Evolutionary conservation across 2,113 vertebrate genomes (phyloP).

Genomic region (Phycodurus eques): DNA sequence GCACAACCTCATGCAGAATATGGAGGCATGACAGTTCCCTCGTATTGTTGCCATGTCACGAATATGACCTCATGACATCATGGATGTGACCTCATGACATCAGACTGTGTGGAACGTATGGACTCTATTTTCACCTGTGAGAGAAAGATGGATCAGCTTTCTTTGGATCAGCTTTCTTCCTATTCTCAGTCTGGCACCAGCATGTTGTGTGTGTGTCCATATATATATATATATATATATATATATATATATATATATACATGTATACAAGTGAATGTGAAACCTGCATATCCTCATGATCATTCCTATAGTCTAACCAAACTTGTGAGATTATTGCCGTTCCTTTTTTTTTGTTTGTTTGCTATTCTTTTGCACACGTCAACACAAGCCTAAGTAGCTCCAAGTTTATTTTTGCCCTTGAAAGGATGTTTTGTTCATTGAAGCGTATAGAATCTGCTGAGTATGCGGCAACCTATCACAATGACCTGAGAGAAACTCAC

Average conservation of each 20-base stretch:
- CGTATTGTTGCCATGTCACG: slow-evolving; percentile 1
- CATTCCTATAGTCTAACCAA: too few species aligned
- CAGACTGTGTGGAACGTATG: slow-evolving; percentile 12
- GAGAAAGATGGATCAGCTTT: slow-evolving; percentile 37
- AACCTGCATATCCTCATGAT: background rate
- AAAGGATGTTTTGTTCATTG: too few species aligned
- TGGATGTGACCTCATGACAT: slow-evolving; percentile 1
- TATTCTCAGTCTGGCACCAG: slow-evolving; percentile 25
- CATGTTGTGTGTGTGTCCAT: slow-evolving; percentile 13
- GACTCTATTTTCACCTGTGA: slow-evolving; percentile 33
- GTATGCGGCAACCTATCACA: too few species aligned
- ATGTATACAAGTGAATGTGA: background rate
- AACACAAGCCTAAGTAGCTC: too few species aligned
- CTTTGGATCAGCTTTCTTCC: slow-evolving; percentile 44
- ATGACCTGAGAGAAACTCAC: too few species aligned
- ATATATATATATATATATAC: background rate
- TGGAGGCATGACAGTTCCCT: background rate
- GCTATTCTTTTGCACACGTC: too few species aligned
- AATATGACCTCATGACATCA: slow-evolving; percentile 6
- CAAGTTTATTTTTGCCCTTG: too few species aligned
- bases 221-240: background rate
- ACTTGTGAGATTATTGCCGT: too few species aligned
- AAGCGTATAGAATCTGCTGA: too few species aligned
- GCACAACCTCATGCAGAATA: slow-evolving; percentile 25
- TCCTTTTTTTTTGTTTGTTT: too few species aligned